A percentile compares a stretch with the other conserved stretches of the same genome.
phyloP scores from a whole-genome alignment of 2,797 vertebrate species.

The Hemibagrus guttatus region DNA sequence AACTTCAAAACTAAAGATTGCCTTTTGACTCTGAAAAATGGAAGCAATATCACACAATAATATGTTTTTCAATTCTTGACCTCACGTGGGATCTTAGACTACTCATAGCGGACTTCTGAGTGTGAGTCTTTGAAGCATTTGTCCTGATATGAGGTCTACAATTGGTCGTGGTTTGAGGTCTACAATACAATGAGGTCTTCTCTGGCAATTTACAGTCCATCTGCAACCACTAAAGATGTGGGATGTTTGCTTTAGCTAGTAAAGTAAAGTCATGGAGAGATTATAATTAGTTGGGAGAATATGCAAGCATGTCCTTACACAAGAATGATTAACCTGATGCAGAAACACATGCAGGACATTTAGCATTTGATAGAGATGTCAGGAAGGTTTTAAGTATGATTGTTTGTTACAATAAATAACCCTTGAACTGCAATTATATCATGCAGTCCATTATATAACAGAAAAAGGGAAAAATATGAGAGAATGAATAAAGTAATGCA shows the following conservation, averaged over 20 bases:
- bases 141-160: not conserved
- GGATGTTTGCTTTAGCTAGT: not conserved
- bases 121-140: not conserved
- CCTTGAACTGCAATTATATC: not conserved
- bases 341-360: not conserved
- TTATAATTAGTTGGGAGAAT: not conserved
- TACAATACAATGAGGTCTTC: not conserved
- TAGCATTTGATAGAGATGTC: not conserved
- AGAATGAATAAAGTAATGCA: not conserved
- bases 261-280: not conserved
- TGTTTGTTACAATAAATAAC: not conserved
- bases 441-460: not conserved
- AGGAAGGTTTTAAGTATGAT: not conserved
- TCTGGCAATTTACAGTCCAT: not conserved
- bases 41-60: not conserved
- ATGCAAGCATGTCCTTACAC: not conserved
- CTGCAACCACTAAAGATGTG: not conserved
- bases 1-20: not conserved
- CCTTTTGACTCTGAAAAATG: not conserved
- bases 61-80: not conserved
- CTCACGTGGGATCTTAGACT: too few relatives aligned
- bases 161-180: not conserved
- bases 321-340: not conserved
- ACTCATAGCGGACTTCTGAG: not conserved
- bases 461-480: not conserved